phyloP scores from a whole-genome alignment of 2,113 vertebrate genomes.

The Notechis scutatus region DNA sequence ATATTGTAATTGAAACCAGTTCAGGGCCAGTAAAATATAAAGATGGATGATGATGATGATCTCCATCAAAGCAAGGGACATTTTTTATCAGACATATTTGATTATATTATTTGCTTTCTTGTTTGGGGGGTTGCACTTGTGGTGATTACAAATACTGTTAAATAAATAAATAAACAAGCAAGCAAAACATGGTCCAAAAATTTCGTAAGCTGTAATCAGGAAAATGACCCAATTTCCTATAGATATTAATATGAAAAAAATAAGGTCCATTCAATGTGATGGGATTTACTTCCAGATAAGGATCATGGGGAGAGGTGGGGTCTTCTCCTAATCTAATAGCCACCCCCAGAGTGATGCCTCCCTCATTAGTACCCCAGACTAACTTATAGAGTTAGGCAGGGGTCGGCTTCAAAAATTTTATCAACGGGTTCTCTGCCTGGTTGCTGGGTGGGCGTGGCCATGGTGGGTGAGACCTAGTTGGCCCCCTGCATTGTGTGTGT shows the following conservation, averaged over 20 bases:
- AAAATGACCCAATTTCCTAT: not conserved
- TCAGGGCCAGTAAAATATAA: not conserved
- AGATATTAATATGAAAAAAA: not conserved
- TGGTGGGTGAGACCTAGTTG: too few relatives aligned
- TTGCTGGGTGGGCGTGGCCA: too few relatives aligned
- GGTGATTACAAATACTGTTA: not conserved
- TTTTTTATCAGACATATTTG: not conserved
- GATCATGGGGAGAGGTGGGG: not conserved
- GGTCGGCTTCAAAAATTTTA: too few relatives aligned
- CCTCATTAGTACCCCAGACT: not conserved
- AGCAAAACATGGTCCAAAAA: not conserved
- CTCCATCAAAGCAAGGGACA: not conserved
- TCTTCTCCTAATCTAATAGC: not conserved
- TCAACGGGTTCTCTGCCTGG: too few relatives aligned
- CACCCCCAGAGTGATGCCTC: not conserved
- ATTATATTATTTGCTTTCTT: not conserved
- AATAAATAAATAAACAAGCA: not conserved
- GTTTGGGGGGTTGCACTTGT: not conserved
- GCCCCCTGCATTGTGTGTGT: too few relatives aligned
- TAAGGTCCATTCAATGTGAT: not conserved
- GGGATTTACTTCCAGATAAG: not conserved
- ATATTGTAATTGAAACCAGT: not conserved
- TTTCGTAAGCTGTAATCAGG: not conserved
- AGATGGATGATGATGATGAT: not conserved
- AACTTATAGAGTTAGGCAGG: not conserved